Base-by-base conservation (phyloP, 2,797 vertebrate genomes). In the Arctocebus calabarensis region DNA sequence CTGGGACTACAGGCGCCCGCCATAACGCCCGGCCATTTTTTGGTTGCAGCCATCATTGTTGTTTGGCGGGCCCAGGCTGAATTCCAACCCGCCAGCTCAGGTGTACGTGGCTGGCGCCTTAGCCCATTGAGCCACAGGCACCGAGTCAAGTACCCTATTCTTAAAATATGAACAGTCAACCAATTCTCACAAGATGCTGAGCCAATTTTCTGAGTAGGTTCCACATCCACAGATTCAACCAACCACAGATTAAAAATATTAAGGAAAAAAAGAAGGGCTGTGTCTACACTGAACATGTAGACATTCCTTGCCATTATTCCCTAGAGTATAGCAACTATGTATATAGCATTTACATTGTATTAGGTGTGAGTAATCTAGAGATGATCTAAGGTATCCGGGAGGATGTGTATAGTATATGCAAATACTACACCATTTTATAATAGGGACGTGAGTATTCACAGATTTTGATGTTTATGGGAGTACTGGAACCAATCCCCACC, bases 161-260 rank as follows among this genome's bases (percentile, higher is more conserved):
- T 20, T 40, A 66, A 86, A 57, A 57, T 57, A 73, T 57, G 45
- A 75, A 45, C 52, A 93, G 25, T 40, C 32, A 83, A n/a, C 78
- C 32, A 81, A 34, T 61, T 83, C 92, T 79, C 77, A 52, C 19
- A 90, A 84, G 34, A 89, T 66, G 89, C 34, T 77, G 16, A 90
- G 12, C 13, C 89, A 81, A 85, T 32, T 13, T 9, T 48, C 45
- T 48, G 45, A 48, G 45, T 20, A 78, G 75, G 52, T 25, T 22
- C 12, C 75, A 25, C n/a, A 78, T 25, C 52, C 52, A 78, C n/a
- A 57, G 74, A 57, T 34, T 70, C 66, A 37, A 34, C 17, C n/a
- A n/a, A 66, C 29, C 32, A 66, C 62, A 66, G n/a, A 70, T 34
- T 4, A 1, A 34, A 78, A 78, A 57, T 78, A 52, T 37, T 78